Evolutionary conservation across 64 coral and sea anemone species (phyloP), one percentile per base, ranked within the genome.

Genomic region (Montipora capricornis): DNA sequence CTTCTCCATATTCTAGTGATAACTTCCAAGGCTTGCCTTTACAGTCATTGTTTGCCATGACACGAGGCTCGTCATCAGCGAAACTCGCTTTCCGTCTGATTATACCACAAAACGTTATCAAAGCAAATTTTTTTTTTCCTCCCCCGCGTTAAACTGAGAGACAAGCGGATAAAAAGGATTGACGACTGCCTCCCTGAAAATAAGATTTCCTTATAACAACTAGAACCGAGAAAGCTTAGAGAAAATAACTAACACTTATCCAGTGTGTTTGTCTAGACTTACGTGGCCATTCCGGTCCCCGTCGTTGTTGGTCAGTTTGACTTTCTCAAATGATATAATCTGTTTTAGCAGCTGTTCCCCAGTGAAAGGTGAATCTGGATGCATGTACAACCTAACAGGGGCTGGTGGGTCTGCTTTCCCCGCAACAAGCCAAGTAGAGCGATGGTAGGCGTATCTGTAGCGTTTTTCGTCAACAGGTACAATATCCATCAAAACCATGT

Each of bases 241-340:
- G 37, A 45, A 26, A 76, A 76, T 14, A 45, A 8, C 37, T 76
- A 44, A 1, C 61, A 7, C 52, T 55, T 64, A 12, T 14, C 61
- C 11, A 49, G 47, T 49, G 68, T 71, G 5, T 20, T 64, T 20
- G 68, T 71, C 68, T 71, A 71, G 68, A 90, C 95, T 96, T 88
- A 96, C 95, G 78, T 96, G 95, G 44, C 95, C 95, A 80, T 94
- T 93, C 37, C 93, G 90, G 79, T 95, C 98, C 81, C 85, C 96
- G 49, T 96, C 94, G 61, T 98, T 98, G 45, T 98, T 98, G 16
- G 97, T 99, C 14, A 99, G 97, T 77, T 99, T 99, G 37, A 99
- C 97, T 99, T 99, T 99, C 75, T 99, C 97, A 61, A 99, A 99
- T 45, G 97, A 99, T 60, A 99, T 84, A 15, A 95, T 93, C 91